Evolutionary conservation across 2,113 vertebrate genomes (phyloP).

Genomic region (Coracopsis vasa): DNA sequence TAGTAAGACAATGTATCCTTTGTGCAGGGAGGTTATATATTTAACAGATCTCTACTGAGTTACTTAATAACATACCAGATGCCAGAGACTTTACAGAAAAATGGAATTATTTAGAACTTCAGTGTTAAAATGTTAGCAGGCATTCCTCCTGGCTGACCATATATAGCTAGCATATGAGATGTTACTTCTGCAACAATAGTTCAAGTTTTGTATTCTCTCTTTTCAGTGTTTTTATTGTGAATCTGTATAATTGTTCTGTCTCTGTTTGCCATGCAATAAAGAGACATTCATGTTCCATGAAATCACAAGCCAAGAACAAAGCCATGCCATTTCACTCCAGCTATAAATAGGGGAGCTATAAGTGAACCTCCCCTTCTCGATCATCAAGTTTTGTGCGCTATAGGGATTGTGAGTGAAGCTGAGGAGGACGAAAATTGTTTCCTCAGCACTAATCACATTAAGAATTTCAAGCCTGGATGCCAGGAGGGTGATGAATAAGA

Average conservation of each 20-base stretch:
- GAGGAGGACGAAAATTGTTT: not conserved
- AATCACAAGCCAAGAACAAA: not conserved
- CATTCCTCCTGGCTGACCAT: not conserved
- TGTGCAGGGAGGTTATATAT: not conserved
- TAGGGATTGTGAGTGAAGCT: not conserved
- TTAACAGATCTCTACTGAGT: conserved; percentile 12
- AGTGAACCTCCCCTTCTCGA: not conserved
- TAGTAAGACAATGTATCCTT: not conserved
- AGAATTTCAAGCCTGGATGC: conserved; percentile 30
- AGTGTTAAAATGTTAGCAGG: not conserved
- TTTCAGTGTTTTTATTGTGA: not conserved
- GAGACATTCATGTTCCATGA: not conserved
- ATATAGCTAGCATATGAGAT: not conserved
- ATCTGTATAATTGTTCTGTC: not conserved
- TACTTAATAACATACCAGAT: not conserved
- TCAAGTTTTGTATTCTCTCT: not conserved
- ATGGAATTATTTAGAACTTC: not conserved
- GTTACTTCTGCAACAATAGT: not conserved
- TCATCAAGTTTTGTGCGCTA: not conserved
- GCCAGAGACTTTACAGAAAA: not conserved
- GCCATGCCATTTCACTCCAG: not conserved
- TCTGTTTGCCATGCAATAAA: not conserved
- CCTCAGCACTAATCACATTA: not conserved
- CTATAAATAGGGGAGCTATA: not conserved
- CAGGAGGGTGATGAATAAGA: conserved; percentile 21